Base-by-base conservation (phyloP, 1,140 invertebrate species). In the Musca vetustissima region DNA sequence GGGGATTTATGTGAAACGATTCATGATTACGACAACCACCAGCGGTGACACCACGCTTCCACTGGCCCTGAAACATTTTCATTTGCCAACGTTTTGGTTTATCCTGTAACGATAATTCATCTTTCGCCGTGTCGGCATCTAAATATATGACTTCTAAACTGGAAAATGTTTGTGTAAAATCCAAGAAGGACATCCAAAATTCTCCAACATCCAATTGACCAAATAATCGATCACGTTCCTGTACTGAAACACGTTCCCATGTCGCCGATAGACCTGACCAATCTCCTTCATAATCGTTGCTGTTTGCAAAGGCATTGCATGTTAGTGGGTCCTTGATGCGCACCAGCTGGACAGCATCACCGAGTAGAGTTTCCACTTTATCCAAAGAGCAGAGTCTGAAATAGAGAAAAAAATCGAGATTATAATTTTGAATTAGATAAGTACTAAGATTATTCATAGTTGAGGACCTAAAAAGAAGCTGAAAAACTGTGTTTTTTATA, bases 1-100 rank as follows among this genome's bases (percentile, higher is more conserved):
- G 94, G 4, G 94, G 95, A 83, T 97, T 97, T 74, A 96, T 94
- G 79, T 97, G 94, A 83, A 97, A 96, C 19, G 94, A 95, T 80
- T 96, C 91, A 79, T 91, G 88, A 83, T 97, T 96, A 74, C 94
- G 85, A 83, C 95, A 97, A 21, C 95, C 95, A 24, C 95, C 95
- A 3, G 94, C 94, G 0, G 93, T 92, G 0, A 96, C 93, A 1
- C 94, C 94, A 73, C 88, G 87, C 75, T 92, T 90, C 94, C 94
- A 97, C n/a, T 88, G 88, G 1, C 93, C 92, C 77, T 94, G 91
- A 75, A 92, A 93, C 73, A 93, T 85, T 72, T 90, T 88, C 87
- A 94, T 92, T 74, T 93, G 91, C 94, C 94, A 96, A 25, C 83
- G 84, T 0, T 89, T 90, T 52, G 86, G 87, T 73, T 93, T 93